Evolutionary conservation across 2,113 vertebrate genomes (phyloP), one percentile per base, ranked within the genome.

Genomic region (Nothoprocta perdicaria): DNA sequence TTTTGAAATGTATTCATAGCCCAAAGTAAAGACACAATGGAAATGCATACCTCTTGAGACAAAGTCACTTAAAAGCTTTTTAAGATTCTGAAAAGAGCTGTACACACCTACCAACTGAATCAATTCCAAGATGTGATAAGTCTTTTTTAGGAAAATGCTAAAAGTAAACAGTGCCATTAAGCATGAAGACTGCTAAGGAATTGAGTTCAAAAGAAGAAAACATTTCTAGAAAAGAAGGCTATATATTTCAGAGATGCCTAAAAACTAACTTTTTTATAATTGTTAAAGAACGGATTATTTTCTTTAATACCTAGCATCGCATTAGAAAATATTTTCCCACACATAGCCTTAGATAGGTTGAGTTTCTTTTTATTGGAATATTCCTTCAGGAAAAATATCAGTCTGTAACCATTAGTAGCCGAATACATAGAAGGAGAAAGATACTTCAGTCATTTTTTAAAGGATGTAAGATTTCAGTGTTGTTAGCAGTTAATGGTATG

Each of bases 1-100:
- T 40, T 58, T 58, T 73, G 9, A 45, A 10, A 1, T 0, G 0
- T 33, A 55, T 23, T 9, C 43, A 40, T 10, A 31, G 27, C 27
- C 27, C 16, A 31, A 29, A 65, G 6, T 3, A 50, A 81, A 81
- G 12, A 41, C 9, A 61, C 2, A 53, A 67, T 2, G 9, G 27
- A 75, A 83, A 67, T 0, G 2, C 41, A 57, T 12, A 3, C 15
- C 4, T 53, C 21, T 8, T 9, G 27, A 76, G 46, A 7, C 18
- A 75, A 40, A 23, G 2, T 48, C 5, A 75, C 12, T n/a, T 18
- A 1, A 22, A 33, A 53, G 40, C 52, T 3, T 60, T 53, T 48
- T 23, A 45, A 50, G 6, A 46, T 31, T 72, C 3, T 1, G 31
- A 53, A 65, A 61, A 40, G 4, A 65, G 43, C 7, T 57, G 2